Percentiles rank a stretch among this genome's conserved stretches.
phyloP scores from a whole-genome alignment of 2,797 vertebrate genomes.

The Florisuga fusca region DNA sequence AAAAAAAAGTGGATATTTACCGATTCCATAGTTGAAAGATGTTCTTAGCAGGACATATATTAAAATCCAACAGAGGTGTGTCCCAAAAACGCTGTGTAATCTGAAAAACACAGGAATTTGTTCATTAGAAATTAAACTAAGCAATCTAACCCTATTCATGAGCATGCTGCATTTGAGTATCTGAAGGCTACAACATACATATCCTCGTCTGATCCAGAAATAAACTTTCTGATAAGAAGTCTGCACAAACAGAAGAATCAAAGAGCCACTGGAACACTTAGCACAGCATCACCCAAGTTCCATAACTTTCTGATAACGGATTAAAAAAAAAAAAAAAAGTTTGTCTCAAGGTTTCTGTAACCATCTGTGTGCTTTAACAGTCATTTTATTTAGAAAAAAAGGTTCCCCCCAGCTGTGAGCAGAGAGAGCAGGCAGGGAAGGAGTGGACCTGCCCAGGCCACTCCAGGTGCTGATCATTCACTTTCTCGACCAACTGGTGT shows the following conservation, averaged over 20 bases:
- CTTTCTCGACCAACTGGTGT: rapidly evolving
- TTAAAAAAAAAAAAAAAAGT: neutral
- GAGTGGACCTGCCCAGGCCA: rapidly evolving
- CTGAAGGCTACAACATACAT: neutral
- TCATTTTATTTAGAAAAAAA: neutral
- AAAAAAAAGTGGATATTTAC: slow-evolving; percentile 73
- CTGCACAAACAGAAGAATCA: neutral
- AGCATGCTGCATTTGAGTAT: neutral
- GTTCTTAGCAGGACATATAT: slow-evolving; percentile 59
- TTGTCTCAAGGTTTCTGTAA: neutral
- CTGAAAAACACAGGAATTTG: slow-evolving; percentile 72
- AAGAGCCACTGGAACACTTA: neutral
- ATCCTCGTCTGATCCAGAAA: neutral
- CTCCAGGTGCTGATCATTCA: neutral
- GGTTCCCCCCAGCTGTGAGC: rapidly evolving
- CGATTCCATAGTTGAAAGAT: slow-evolving; percentile 82
- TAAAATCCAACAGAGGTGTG: slow-evolving; percentile 71
- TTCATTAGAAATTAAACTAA: neutral
- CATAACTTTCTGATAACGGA: rapidly evolving
- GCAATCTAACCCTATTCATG: neutral
- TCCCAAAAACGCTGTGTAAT: slow-evolving; percentile 40
- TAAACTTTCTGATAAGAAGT: neutral
- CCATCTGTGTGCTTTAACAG: neutral
- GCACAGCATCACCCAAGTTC: neutral
- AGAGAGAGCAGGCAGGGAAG: no score